Percentiles rank a stretch among this genome's conserved stretches.
Conservation (phyloP, 2,797 vertebrate genomes). For the Furcifer pardalis region DNA sequence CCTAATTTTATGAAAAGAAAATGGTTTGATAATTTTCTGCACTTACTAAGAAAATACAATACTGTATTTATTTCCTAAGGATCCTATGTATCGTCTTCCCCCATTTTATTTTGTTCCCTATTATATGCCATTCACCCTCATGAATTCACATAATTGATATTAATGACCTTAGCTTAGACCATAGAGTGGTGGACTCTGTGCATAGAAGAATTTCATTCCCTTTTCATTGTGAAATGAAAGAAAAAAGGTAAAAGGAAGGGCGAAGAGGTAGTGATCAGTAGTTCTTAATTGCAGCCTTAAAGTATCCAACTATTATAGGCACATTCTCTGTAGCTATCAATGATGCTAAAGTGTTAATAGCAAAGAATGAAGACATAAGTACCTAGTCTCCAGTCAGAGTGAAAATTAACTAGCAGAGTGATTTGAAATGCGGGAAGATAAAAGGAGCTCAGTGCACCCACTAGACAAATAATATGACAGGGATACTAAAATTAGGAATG, state of each 20-base stretch:
- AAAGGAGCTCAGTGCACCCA: slow-evolving; percentile 62
- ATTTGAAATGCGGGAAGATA: slow-evolving; percentile 66
- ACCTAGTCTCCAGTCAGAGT: slow-evolving; percentile 57
- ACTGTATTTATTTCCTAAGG: too few species aligned
- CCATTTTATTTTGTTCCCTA: background rate
- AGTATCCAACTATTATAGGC: slow-evolving; percentile 57
- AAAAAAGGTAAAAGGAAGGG: background rate
- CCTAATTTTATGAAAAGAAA: too few species aligned
- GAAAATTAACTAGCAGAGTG: slow-evolving; percentile 63
- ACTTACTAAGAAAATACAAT: too few species aligned
- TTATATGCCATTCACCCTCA: background rate
- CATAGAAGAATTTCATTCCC: slow-evolving; percentile 48
- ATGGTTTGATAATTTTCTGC: too few species aligned
- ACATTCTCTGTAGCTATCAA: slow-evolving; percentile 57
- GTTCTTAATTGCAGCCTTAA: slow-evolving; percentile 38
- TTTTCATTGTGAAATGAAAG: slow-evolving; percentile 51
- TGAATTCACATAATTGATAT: slow-evolving; percentile 48
- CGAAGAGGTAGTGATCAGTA: slow-evolving; percentile 7
- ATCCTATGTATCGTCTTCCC: too few species aligned
- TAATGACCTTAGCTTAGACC: slow-evolving; percentile 5
- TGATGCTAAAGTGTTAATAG: slow-evolving; percentile 65
- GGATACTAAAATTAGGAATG: slow-evolving; percentile 50
- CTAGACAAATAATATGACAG: slow-evolving; percentile 56
- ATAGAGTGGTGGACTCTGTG: slow-evolving; percentile 49
- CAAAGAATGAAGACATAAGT: slow-evolving; percentile 50